phyloP scores from a whole-genome alignment of 2,888 invertebrate species.

The Adineta ricciae region DNA sequence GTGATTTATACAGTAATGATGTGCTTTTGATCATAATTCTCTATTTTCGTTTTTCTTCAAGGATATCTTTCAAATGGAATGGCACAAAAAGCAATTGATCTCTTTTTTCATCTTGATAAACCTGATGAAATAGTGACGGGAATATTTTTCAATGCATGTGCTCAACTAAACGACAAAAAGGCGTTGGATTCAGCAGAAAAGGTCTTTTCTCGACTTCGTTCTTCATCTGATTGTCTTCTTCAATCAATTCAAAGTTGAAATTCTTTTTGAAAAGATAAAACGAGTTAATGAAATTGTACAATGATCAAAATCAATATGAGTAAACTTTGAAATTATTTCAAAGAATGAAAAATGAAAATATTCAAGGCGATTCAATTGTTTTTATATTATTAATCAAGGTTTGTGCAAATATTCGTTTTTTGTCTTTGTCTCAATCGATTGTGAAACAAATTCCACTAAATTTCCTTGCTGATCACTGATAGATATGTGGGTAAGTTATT shows the following conservation, averaged over 20 bases:
- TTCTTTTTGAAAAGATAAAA: neutral
- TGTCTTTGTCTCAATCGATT: neutral
- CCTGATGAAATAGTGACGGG: neutral
- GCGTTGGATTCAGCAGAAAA: neutral
- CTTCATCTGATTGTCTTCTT: neutral
- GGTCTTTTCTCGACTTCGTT: neutral
- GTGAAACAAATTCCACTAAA: no score
- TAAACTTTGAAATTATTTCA: constrained; percentile 15
- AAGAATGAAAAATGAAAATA: neutral
- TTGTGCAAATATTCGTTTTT: neutral
- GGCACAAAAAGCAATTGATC: neutral
- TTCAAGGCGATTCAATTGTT: neutral
- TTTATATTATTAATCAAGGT: neutral
- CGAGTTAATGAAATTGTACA: neutral
- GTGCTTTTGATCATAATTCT: neutral
- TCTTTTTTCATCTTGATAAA: neutral
- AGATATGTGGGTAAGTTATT: neutral
- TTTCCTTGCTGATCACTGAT: neutral
- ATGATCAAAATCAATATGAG: neutral
- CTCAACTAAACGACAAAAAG: neutral
- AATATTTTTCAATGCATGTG: neutral
- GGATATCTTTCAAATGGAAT: neutral
- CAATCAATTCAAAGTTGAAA: neutral
- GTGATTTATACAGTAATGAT: neutral
- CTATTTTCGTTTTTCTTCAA: neutral